Base-by-base conservation (phyloP, 2,797 vertebrate genomes). In the Ispidina lecontei region DNA sequence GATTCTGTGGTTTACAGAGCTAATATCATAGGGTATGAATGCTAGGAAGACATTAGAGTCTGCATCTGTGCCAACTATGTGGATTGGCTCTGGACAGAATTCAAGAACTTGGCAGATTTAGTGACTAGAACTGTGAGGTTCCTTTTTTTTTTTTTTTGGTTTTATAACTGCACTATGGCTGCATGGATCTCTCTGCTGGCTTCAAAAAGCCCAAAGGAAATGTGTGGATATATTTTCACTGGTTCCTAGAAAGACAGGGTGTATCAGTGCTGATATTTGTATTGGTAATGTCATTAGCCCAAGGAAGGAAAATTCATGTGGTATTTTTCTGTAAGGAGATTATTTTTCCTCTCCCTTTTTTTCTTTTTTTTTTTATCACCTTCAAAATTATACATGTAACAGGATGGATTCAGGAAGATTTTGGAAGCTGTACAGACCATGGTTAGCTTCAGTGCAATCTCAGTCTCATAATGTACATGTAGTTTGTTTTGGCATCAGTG, bases 391-490 rank as follows among this genome's bases (percentile, higher is more conserved):
- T 14, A 35, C 0, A 0, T n/a, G 21, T 28, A 56, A 10, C 9
- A 77, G 43, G 9, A 62, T 55, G 9, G 6, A 70, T 46, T 8
- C 47, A 75, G 49, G 20, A 64, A 35, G 4, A 2, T 31, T 79
- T 85, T 76, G 44, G 52, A 72, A 89, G 23, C 7, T 43, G 28
- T 51, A 51, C 18, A 31, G 25, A 43, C 29, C 14, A 46, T 8
- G 2, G 9, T 54, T 80, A 64, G 2, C 33, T 56, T 51, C 16
- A 44, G 4, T 44, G 33, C 3, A 21, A 2, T 43, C 13, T 17
- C 43, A 25, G 11, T 46, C 47, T 69, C 2, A 1, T 49, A 49
- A 31, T 0, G 0, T 29, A 12, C 1, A 0, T 14, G 6, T 29
- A 41, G 8, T 29, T 18, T 46, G 11, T 60, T 83, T 73, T 65